Percentiles rank a stretch among this genome's conserved stretches.
Conservation (phyloP, 2,113 vertebrate species). For the Macquaria australasica region DNA sequence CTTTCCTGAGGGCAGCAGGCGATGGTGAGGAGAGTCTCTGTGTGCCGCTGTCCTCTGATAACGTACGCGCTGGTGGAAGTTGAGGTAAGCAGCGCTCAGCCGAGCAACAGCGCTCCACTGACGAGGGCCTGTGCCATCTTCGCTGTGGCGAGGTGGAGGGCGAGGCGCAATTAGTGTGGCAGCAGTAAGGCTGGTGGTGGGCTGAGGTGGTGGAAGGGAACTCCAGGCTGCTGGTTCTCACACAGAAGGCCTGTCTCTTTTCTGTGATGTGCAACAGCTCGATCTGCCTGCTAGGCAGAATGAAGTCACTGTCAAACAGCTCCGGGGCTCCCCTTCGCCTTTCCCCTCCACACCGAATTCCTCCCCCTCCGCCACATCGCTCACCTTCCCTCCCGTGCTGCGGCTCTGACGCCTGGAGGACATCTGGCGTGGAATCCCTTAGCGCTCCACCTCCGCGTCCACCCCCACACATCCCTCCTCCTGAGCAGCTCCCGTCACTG, state of each 20-base stretch:
- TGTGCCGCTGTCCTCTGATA: slow-evolving; percentile 87
- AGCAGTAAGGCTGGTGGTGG: slow-evolving; percentile 76
- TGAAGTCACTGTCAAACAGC: slow-evolving; percentile 92
- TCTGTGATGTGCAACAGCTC: slow-evolving; percentile 92
- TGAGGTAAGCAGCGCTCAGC: slow-evolving; percentile 55
- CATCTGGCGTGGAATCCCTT: slow-evolving; percentile 86
- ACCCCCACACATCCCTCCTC: slow-evolving; percentile 55
- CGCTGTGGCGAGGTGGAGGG: slow-evolving; percentile 75
- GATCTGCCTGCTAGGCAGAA: slow-evolving; percentile 92
- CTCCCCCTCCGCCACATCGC: slow-evolving; percentile 52
- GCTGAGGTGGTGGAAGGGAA: slow-evolving; percentile 84
- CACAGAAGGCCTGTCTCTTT: slow-evolving; percentile 92
- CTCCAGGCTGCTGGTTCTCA: slow-evolving; percentile 93
- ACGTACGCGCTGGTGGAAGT: slow-evolving; percentile 76
- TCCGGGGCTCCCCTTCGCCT: slow-evolving; percentile 68
- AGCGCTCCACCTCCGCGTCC: slow-evolving; percentile 61
- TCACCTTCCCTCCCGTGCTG: slow-evolving; percentile 47
- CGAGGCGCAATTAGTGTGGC: slow-evolving; percentile 74
- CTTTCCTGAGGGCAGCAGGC: slow-evolving; percentile 74
- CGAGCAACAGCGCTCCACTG: slow-evolving; percentile 85
- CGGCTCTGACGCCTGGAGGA: slow-evolving; percentile 87
- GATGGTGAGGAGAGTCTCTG: slow-evolving; percentile 81
- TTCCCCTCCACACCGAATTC: slow-evolving; percentile 51
- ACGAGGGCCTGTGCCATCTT: slow-evolving; percentile 84
- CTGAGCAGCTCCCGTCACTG: slow-evolving; percentile 71